These are phyloP conservation scores for Platycnemis pennipes DNA, from an alignment of 2,888 invertebrate genomes.

Conservation along the genomic window DNA sequence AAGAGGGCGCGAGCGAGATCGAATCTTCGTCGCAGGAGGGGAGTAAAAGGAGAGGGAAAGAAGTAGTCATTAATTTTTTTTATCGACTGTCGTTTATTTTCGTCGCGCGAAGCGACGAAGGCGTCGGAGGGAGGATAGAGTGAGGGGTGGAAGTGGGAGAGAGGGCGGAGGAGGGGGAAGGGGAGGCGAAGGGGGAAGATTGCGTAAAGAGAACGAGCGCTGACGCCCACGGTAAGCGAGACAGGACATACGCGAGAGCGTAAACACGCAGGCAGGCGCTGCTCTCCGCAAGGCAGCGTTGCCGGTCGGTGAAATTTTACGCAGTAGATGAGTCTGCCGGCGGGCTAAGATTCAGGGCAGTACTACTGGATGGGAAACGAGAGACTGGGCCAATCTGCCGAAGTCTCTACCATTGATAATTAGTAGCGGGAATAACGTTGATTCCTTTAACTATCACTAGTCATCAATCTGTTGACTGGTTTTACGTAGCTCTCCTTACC, in stretches of 20 bases:
- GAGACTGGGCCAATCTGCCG: too few species aligned
- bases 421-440: too few species aligned
- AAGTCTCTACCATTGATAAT: too few species aligned
- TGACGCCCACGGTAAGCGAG: neutral
- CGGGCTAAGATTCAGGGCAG: neutral
- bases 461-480: too few species aligned
- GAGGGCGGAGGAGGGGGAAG: neutral
- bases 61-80: neutral
- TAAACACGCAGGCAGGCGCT: neutral
- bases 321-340: neutral
- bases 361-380: too few species aligned
- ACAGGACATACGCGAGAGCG: neutral
- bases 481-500: too few species aligned
- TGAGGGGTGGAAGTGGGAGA: too few species aligned
- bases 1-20: neutral
- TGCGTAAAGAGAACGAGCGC: conserved; percentile 32
- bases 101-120: conserved; percentile 27
- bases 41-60: neutral
- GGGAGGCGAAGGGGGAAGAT: neutral
- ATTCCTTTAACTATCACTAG: too few species aligned
- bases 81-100: conserved; percentile 38
- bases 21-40: neutral
- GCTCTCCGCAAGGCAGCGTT: conserved; percentile 10
- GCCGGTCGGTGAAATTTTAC: conserved; percentile 26
- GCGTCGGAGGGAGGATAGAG: neutral